phyloP scores from a whole-genome alignment of 2,113 vertebrate genomes.

The Pluvianellus socialis region DNA sequence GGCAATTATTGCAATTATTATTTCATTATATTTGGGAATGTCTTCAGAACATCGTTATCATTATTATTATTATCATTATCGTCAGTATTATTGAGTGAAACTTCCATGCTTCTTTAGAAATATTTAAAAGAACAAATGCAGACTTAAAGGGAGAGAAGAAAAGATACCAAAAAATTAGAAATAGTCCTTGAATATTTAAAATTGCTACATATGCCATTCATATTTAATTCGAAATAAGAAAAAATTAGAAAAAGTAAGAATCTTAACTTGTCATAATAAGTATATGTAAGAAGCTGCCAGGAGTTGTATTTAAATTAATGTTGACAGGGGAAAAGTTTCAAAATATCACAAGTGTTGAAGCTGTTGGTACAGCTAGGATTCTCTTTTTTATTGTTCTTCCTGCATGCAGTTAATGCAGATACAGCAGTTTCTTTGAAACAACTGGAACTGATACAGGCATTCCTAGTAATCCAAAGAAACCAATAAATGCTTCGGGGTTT shows the following conservation, averaged over 20 bases:
- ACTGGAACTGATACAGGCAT: background rate
- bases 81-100: background rate
- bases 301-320: background rate
- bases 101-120: background rate
- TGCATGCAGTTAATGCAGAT: background rate
- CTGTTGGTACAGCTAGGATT: background rate
- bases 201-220: background rate
- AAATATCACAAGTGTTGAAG: background rate
- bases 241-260: background rate
- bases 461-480: background rate
- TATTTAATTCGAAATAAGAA: background rate
- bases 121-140: background rate
- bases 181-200: background rate
- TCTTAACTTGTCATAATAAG: background rate
- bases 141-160: background rate
- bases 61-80: background rate
- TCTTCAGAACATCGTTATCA: background rate
- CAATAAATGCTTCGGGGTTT: background rate
- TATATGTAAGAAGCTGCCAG: background rate
- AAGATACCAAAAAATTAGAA: background rate
- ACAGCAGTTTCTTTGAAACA: background rate
- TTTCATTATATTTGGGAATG: background rate
- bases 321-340: background rate
- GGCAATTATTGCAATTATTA: background rate
- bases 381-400: background rate